phyloP scores from a whole-genome alignment of 2,113 vertebrate genomes.

The Athene noctua region DNA sequence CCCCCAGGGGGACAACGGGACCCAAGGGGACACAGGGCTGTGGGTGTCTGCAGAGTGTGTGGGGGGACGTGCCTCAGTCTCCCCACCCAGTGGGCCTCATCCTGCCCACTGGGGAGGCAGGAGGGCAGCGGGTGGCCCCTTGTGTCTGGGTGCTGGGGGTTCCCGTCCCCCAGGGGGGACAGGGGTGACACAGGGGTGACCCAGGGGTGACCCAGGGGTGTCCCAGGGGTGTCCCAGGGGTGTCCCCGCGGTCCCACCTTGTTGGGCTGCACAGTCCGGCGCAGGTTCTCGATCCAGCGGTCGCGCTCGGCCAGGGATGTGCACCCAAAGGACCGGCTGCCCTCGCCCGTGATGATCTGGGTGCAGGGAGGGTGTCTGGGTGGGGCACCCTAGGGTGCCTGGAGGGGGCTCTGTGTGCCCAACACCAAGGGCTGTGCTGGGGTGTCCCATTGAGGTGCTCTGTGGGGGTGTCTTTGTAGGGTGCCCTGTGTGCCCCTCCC shows the following conservation, averaged over 20 bases:
- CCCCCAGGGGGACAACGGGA: no score
- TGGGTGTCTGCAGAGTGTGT: no score
- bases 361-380: background rate
- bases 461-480: background rate
- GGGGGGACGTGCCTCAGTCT: background rate
- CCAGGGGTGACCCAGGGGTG: no score
- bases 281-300: conserved; percentile 91
- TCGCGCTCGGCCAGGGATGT: conserved; percentile 87
- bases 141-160: background rate
- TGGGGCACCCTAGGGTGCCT: background rate
- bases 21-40: no score
- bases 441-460: background rate
- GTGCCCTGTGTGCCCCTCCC: background rate
- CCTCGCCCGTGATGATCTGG: conserved; percentile 84
- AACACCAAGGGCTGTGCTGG: background rate
- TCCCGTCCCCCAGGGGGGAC: no score
- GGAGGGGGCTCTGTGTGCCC: background rate
- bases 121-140: background rate
- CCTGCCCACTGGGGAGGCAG: background rate
- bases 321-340: conserved; percentile 88
- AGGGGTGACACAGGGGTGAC: no score
- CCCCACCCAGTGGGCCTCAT: background rate
- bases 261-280: conserved; percentile 85
- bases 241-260: conserved; percentile 70
- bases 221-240: background rate